Conservation (phyloP, 2,797 vertebrate genomes). For the Falco rusticolus region DNA sequence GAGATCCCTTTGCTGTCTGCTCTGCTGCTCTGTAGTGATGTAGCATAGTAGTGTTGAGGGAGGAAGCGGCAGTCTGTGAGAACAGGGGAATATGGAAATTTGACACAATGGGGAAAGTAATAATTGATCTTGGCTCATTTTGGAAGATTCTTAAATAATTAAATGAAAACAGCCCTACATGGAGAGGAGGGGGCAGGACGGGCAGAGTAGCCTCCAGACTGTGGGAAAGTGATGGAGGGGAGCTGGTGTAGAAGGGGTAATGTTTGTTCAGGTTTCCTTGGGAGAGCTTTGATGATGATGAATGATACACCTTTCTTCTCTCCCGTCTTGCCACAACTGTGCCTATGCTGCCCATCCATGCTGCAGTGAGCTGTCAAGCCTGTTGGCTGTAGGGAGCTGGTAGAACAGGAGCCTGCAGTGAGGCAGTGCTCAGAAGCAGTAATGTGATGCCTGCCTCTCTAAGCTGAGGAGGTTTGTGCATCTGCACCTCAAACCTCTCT, state of each 20-base stretch:
- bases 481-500: not conserved
- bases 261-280: not conserved
- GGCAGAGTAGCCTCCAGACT: not conserved
- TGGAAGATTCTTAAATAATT: too few species aligned
- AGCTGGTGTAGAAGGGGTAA: not conserved
- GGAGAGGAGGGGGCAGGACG: too few species aligned
- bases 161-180: not conserved
- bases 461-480: not conserved
- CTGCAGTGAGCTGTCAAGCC: not conserved
- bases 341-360: accelerated
- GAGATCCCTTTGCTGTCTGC: not conserved
- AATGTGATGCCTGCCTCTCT: not conserved
- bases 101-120: not conserved
- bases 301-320: too few species aligned
- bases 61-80: not conserved
- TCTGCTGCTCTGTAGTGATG: not conserved
- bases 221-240: not conserved
- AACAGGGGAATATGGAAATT: accelerated
- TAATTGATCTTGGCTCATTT: not conserved
- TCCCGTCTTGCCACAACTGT: not conserved
- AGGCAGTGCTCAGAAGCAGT: not conserved
- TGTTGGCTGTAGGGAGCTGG: not conserved
- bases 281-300: not conserved
- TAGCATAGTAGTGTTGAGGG: too few species aligned
- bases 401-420: not conserved